Conservation (phyloP, 2,113 vertebrate species). For the human region DNA sequence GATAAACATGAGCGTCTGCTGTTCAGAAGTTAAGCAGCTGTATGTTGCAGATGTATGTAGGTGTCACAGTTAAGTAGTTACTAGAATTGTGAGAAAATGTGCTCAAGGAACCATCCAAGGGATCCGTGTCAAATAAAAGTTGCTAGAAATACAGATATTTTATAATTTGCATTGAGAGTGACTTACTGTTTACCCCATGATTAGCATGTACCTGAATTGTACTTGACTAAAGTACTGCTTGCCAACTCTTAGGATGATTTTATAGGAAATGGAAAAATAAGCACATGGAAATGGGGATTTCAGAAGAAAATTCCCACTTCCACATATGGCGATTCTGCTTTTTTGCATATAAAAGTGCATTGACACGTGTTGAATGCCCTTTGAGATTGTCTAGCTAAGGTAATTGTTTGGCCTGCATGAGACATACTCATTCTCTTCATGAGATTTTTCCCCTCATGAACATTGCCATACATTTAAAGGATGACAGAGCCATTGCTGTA, state of each 20-base stretch:
- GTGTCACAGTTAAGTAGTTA: neutral
- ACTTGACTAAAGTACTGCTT: neutral
- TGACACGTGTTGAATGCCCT: neutral
- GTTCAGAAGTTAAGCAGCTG: neutral
- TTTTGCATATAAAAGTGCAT: slow-evolving; percentile 3
- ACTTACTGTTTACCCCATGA: neutral
- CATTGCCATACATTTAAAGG: neutral
- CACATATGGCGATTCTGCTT: neutral
- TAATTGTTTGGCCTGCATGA: neutral
- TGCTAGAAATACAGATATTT: neutral
- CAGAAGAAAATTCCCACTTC: slow-evolving; percentile 46
- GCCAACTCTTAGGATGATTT: slow-evolving; percentile 24
- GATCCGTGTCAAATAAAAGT: neutral
- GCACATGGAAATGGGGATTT: slow-evolving; percentile 26
- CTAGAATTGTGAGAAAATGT: slow-evolving; percentile 20
- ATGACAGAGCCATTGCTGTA: neutral
- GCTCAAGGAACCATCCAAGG: neutral
- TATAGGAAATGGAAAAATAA: slow-evolving; percentile 43
- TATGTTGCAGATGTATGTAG: neutral
- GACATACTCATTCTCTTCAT: slow-evolving; percentile 26
- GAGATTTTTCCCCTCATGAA: slow-evolving; percentile 26
- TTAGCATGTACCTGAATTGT: neutral
- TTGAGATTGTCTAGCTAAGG: neutral
- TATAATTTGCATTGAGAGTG: neutral
- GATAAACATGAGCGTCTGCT: neutral